These are phyloP conservation scores for Labrus mixtus DNA, from an alignment of 2,113 vertebrate genomes.

Conservation along the genomic window DNA sequence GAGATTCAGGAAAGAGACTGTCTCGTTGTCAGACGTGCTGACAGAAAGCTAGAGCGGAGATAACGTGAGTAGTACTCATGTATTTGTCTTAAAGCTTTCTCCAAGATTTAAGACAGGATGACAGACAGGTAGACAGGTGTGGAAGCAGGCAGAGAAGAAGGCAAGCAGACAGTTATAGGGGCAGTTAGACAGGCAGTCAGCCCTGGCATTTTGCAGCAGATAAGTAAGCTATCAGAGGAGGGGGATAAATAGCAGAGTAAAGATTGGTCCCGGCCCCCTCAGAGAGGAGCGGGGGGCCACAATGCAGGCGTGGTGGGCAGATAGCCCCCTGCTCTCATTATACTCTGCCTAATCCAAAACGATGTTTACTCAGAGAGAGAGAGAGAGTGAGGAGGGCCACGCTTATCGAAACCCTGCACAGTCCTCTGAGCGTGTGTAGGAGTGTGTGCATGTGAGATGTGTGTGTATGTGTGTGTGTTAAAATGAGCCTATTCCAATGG, in stretches of 20 bases:
- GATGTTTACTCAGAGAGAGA: constrained; percentile 83
- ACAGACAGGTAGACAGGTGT: constrained; percentile 40
- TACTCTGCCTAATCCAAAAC: constrained; percentile 85
- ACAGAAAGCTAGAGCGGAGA: constrained; percentile 36
- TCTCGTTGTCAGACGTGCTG: constrained; percentile 25
- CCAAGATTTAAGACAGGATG: constrained; percentile 22
- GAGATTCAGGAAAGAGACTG: constrained; percentile 12
- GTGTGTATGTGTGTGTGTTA: constrained; percentile 40
- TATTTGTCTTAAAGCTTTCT: constrained; percentile 52
- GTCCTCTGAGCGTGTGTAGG: constrained; percentile 65
- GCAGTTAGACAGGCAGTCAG: constrained; percentile 84
- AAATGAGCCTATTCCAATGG: constrained; percentile 83
- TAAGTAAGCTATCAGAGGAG: constrained; percentile 96
- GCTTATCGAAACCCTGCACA: constrained; percentile 79
- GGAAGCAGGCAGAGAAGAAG: constrained; percentile 30
- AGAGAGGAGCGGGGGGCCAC: constrained; percentile 89
- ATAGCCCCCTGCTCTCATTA: constrained; percentile 86
- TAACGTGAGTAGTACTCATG: constrained; percentile 24
- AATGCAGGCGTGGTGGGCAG: constrained; percentile 87
- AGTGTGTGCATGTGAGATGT: background rate
- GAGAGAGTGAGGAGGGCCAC: constrained; percentile 62
- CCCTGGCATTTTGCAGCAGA: constrained; percentile 95
- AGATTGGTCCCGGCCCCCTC: constrained; percentile 91
- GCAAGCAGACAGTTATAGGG: constrained; percentile 62
- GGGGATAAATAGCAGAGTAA: constrained; percentile 97